Conservation (phyloP, 2,888 invertebrate genomes). For the Escarpia spicata region DNA sequence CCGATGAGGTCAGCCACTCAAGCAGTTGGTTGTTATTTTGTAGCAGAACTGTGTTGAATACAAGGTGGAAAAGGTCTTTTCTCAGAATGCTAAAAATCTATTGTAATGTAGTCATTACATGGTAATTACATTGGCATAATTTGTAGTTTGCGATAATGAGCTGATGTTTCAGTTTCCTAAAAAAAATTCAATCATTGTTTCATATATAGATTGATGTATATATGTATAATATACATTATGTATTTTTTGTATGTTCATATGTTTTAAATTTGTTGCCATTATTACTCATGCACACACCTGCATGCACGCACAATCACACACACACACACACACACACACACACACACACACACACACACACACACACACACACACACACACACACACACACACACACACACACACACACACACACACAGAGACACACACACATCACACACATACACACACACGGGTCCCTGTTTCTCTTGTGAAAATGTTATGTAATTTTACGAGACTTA, state of each 20-base stretch:
- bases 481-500: neutral
- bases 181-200: neutral
- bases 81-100: neutral
- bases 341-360: no score
- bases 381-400: neutral
- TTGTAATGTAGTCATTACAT: neutral
- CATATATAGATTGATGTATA: neutral
- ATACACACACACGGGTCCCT: neutral
- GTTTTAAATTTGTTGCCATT: neutral
- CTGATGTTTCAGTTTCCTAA: no score
- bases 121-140: neutral
- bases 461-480: neutral
- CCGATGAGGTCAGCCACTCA: constrained; percentile 51
- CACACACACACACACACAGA: neutral
- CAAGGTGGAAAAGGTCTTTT: neutral
- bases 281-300: neutral
- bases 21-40: no score
- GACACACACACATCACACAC: neutral
- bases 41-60: neutral
- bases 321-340: no score
- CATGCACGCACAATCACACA: neutral
- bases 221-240: neutral
- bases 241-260: neutral
- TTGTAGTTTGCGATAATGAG: neutral
- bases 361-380: no score